Percentiles rank a stretch among this genome's conserved stretches.
Evolutionary conservation across 2,113 vertebrate genomes (phyloP).

Genomic region (Eurypyga helias): DNA sequence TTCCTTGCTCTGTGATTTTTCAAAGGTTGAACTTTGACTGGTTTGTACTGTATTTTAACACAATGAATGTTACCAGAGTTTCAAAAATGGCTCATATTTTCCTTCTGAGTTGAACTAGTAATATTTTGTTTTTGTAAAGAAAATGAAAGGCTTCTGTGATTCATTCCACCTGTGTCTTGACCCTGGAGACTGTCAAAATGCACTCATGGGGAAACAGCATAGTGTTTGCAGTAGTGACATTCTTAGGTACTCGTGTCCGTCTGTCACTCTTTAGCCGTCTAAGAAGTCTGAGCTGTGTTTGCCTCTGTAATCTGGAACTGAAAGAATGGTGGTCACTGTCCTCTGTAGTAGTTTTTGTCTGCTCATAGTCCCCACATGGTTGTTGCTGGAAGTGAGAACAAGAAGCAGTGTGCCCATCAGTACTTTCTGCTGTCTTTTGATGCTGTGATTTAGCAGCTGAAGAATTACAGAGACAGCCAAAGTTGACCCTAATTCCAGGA

Average conservation of each 20-base stretch:
- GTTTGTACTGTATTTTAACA: background rate
- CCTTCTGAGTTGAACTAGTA: background rate
- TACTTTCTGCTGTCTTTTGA: background rate
- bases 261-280: background rate
- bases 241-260: background rate
- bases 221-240: background rate
- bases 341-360: background rate
- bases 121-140: background rate
- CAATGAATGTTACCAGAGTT: background rate
- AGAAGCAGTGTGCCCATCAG: background rate
- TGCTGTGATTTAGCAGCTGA: background rate
- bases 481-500: background rate
- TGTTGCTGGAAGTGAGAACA: background rate
- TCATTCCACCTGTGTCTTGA: background rate
- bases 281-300: background rate
- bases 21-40: background rate
- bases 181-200: background rate
- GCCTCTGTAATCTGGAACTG: background rate
- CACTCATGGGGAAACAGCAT: background rate
- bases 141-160: background rate
- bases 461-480: background rate
- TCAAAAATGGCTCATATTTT: background rate
- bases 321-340: background rate
- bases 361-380: fast-evolving
- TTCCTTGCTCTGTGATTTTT: background rate